Base-by-base conservation (phyloP, 2,888 invertebrate species). In the Resseliella maxima region DNA sequence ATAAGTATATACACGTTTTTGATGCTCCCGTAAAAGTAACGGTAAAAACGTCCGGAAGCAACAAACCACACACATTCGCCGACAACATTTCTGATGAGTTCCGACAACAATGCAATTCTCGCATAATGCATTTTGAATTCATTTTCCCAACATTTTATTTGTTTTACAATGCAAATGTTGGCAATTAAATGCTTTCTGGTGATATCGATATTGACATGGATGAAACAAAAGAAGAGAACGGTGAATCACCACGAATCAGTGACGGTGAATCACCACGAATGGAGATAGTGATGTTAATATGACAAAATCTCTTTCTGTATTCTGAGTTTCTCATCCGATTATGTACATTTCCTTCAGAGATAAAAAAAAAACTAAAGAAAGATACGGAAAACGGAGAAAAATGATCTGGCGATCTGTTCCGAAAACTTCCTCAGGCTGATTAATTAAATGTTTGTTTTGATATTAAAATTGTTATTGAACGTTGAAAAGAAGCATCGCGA, bases 361-460 rank as follows among this genome's bases (percentile, higher is more conserved):
- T 59, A 2, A n/a, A n/a, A 59, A 6, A 24, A 24, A 2, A 24
- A 8, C 41, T 18, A 21, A 50, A 5, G 24, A 15, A 50, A 59
- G 59, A 59, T 8, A 72, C 18, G 3, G 31, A 72, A 12, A 31
- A 35, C 1, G 35, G 2, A 15, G 31, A 72, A 35, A 72, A 0
- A 35, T 15, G 35, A 72, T 50, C 21, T 2, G 59, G 31, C 8
- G 31, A 59, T 15, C 31, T 3, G 59, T 12, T 15, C 2, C 10
- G 10, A 35, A 72, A 72, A 72, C 72, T 15, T 72, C 72, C 72
- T 72, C 72, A 35, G 72, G 72, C 72, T 72, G 72, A 72, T 72
- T 72, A 72, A 72, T 72, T 72, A 72, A 72, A 72, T 72, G 72
- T 72, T 72, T 72, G 72, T 72, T 72, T 72, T 72, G 18, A 72